Evolutionary conservation across 2,888 invertebrate genomes (phyloP), one percentile per base, ranked within the genome.

Genomic region (Tromatobia lineatoria): DNA sequence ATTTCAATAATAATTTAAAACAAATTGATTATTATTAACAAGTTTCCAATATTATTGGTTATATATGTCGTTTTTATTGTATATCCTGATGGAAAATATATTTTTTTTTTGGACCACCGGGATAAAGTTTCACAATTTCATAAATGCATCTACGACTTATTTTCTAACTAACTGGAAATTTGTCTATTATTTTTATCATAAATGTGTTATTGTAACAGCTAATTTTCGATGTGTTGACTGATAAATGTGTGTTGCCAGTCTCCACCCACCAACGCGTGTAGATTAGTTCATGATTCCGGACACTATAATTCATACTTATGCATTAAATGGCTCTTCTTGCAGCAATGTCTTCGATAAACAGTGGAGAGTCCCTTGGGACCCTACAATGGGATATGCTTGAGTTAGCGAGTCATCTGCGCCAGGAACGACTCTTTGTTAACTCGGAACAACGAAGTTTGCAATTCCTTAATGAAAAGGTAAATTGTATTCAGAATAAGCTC

Each of bases 361-460:
- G 92, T 59, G 89, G 89, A 38, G 93, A 93, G 85, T 93, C 94
- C 54, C 84, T 91, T 23, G 92, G 91, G 82, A 92, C 92, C 11
- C 84, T 94, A 69, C 93, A 93, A 80, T 94, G 94, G 93, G 95
- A 96, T 86, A 94, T 96, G 85, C 93, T 96, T 80, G 96, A 96
- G 89, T 94, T 97, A 85, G 95, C 96, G 29, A 94, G 95, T 87
- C 96, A 97, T 92, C 94, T 98, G 88, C 95, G 97, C 80, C 96
- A 97, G 92, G 99, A 99, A 94, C 96, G 97, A 90, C 95, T 99
- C 79, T 98, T 98, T 93, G 97, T 98, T 77, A 96, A 96, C 88
- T 97, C 97, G 3, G 99, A 99, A 93, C 96, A 97, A 93, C 96
- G 96, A 91, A 96, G 97, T 93, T 95, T 98, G 90, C 96, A 97